phyloP scores from a whole-genome alignment of 2,797 vertebrate species.

The Trachurus trachurus region DNA sequence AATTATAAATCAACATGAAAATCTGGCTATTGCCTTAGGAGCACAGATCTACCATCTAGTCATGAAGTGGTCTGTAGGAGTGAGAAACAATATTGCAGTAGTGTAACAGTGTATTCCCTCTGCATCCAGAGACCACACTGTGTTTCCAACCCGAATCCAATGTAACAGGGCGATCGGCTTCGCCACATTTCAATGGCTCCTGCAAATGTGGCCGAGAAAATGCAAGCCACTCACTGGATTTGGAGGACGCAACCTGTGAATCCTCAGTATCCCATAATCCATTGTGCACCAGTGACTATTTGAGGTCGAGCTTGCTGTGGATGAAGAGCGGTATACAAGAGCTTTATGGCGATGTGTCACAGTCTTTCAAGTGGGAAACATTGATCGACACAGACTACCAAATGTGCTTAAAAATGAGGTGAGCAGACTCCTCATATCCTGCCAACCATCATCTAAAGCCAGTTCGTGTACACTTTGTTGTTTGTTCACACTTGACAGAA shows the following conservation, averaged over 20 bases:
- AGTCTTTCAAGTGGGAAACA: conserved; percentile 1
- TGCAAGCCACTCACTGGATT: neutral
- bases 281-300: neutral
- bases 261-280: conserved; percentile 7
- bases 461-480: neutral
- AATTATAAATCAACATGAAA: conserved; percentile 4
- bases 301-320: neutral
- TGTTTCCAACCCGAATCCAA: neutral
- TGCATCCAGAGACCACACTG: neutral
- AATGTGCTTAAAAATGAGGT: neutral
- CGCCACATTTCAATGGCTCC: neutral
- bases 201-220: neutral
- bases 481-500: neutral
- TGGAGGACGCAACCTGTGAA: neutral
- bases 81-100: neutral
- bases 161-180: neutral
- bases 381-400: neutral
- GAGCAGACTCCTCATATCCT: neutral
- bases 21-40: neutral
- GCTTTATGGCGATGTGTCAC: neutral
- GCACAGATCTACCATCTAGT: neutral
- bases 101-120: neutral
- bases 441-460: neutral
- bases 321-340: neutral
- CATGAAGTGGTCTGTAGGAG: neutral